Evolutionary conservation across 30 jellyfish, hydroid and myxozoan genomes (phyloP), one percentile per base, ranked within the genome.

Genomic region (Phacellophora camtschatica): DNA sequence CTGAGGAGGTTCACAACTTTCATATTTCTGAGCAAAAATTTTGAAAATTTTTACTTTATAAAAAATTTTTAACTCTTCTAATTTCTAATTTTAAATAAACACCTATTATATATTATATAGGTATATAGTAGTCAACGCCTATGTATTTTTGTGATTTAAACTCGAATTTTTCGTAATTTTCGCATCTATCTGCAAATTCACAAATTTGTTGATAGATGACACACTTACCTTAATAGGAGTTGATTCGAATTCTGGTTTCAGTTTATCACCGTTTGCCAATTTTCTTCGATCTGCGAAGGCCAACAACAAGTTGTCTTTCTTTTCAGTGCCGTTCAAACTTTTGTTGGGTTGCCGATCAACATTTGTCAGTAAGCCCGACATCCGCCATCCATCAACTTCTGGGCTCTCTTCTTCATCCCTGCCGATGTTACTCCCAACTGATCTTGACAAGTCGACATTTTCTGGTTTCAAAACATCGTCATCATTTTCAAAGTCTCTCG

Each of bases 331-430:
- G 34, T 81, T 20, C 1, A 71, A 57, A 30, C 63, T 48, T 12
- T 43, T 67, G 16, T 24, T 75, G 43, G 89, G 41, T 11, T 66
- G 30, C 1, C 91, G 54, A 34, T 83, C 87, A 27, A 72, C 95
- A 36, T 42, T 70, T 45, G 71, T 81, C 29, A 83, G 41, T 24
- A 83, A 48, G 12, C 95, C 95, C 43, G 95, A 83, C 88, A 83
- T 83, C 49, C 95, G 61, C 95, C 95, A 83, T 8, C 64, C 84
- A 54, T 83, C 95, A 6, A 76, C 86, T 19, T 63, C 90, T 54
- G 90, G 68, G 39, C 34, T 59, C 19, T 80, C 84, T 15, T 34
- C 7, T 31, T 46, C 85, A 20, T 65, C 77, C 24, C 67, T 66
- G 6, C 79, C 58, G 32, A 77, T 31, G 42, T 65, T 51, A 33